Percentiles rank a stretch among this genome's conserved stretches.
These are phyloP conservation scores for Pemphredon lugubris DNA, from an alignment of 2,888 invertebrate genomes.

Conservation along the genomic window DNA sequence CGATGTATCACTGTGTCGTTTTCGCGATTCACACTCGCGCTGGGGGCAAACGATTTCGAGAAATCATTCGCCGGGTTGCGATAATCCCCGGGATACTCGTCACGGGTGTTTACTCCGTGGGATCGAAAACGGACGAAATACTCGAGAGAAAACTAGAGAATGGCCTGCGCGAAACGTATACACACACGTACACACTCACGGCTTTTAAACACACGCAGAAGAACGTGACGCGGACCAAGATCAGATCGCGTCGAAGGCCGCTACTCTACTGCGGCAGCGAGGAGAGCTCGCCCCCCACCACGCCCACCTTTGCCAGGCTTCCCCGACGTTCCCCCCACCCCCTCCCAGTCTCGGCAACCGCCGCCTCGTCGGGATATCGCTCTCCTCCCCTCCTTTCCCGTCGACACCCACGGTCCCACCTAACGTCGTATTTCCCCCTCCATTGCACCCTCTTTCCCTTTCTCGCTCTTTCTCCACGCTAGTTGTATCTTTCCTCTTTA, in stretches of 20 bases:
- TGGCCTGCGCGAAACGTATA: conserved; percentile 35
- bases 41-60: background rate
- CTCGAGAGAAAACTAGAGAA: conserved; percentile 18
- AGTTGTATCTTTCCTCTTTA: conserved; percentile 20
- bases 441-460: conserved; percentile 15
- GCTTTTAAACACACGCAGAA: conserved; percentile 21
- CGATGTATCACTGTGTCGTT: conserved; percentile 9
- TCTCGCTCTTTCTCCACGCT: conserved; percentile 15
- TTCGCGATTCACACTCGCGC: background rate
- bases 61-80: too few species aligned
- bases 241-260: conserved; percentile 78
- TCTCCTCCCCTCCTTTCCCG: background rate
- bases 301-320: conserved; percentile 41
- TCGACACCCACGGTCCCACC: conserved; percentile 7
- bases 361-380: conserved; percentile 38
- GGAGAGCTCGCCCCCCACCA: conserved; percentile 63
- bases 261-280: conserved; percentile 79
- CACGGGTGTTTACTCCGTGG: too few species aligned
- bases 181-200: conserved; percentile 33
- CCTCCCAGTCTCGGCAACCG: conserved; percentile 20
- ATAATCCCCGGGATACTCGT: too few species aligned
- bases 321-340: conserved; percentile 36
- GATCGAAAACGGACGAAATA: background rate
- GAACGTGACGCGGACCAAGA: conserved; percentile 57
- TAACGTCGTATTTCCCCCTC: conserved; percentile 16